These are phyloP conservation scores for Scrobipalpa costella DNA, from an alignment of 2,888 invertebrate species.

Conservation along the genomic window DNA sequence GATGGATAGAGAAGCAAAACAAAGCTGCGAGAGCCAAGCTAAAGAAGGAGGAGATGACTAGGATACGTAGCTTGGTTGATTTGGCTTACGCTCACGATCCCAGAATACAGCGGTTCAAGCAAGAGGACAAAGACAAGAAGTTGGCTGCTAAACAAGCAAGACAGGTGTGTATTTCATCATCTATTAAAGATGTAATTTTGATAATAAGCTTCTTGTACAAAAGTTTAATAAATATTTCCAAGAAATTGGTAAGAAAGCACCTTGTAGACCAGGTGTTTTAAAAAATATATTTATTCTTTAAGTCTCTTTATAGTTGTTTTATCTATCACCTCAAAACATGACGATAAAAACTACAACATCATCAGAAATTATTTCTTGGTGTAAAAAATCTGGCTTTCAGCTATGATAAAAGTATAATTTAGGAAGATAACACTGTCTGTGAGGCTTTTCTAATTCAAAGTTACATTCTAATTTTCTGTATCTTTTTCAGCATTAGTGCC, in stretches of 20 bases:
- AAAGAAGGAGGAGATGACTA: conserved; percentile 98
- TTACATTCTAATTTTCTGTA: not conserved
- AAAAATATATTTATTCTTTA: no score
- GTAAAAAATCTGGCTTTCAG: not conserved
- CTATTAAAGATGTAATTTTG: no score
- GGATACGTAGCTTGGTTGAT: conserved; percentile 95
- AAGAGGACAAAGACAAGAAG: conserved; percentile 95
- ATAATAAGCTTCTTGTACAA: no score
- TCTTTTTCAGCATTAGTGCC: not conserved
- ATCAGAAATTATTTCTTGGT: not conserved
- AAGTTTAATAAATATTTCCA: no score
- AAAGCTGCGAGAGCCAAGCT: conserved; percentile 94
- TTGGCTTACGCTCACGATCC: conserved; percentile 97
- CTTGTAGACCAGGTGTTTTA: no score
- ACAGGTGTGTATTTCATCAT: conserved; percentile 70
- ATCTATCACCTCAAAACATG: no score
- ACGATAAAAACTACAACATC: no score
- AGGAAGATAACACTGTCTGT: no score
- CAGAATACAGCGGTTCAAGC: conserved; percentile 94
- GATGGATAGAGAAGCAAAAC: conserved; percentile 99
- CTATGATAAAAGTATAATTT: no score
- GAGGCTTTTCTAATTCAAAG: no score
- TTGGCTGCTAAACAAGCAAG: conserved; percentile 93
- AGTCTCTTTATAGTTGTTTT: no score
- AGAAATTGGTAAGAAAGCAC: no score